Evolutionary conservation across 1,140 invertebrate species (phyloP).

Genomic region (Thaumetopoea pityocampa): DNA sequence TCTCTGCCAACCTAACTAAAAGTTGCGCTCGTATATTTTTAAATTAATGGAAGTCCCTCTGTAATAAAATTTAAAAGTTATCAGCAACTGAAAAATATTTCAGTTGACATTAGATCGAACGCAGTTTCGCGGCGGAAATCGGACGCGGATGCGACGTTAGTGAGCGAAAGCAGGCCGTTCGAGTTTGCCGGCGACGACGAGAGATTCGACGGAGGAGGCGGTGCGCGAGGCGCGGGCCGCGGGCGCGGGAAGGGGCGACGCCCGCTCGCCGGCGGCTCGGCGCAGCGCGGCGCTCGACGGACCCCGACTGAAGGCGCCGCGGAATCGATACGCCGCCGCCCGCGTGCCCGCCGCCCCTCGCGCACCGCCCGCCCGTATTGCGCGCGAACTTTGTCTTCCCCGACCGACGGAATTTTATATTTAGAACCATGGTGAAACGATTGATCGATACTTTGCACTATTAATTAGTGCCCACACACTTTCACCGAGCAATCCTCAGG

Average conservation of each 20-base stretch:
- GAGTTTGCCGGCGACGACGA: constrained; percentile 68
- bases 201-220: constrained; percentile 42
- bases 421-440: constrained; percentile 73
- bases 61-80: constrained; percentile 16
- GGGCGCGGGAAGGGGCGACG: constrained; percentile 51
- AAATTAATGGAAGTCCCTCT: constrained; percentile 6
- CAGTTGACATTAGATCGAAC: constrained; percentile 36
- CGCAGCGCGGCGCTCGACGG: constrained; percentile 70
- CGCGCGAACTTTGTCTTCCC: constrained; percentile 73
- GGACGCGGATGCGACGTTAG: constrained; percentile 66
- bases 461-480: constrained; percentile 62
- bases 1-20: constrained; percentile 4
- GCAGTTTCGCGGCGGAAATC: constrained; percentile 65
- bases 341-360: constrained; percentile 30
- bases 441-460: constrained; percentile 74
- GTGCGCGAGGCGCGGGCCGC: constrained; percentile 39
- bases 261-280: constrained; percentile 63
- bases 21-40: neutral
- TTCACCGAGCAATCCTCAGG: constrained; percentile 31
- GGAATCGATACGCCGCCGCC: constrained; percentile 63
- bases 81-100: constrained; percentile 17
- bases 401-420: constrained; percentile 74
- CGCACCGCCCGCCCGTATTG: constrained; percentile 63
- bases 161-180: constrained; percentile 69
- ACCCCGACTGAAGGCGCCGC: constrained; percentile 67